Evolutionary conservation across 1,140 invertebrate genomes (phyloP).

Genomic region (Pachypeltis micranthus): DNA sequence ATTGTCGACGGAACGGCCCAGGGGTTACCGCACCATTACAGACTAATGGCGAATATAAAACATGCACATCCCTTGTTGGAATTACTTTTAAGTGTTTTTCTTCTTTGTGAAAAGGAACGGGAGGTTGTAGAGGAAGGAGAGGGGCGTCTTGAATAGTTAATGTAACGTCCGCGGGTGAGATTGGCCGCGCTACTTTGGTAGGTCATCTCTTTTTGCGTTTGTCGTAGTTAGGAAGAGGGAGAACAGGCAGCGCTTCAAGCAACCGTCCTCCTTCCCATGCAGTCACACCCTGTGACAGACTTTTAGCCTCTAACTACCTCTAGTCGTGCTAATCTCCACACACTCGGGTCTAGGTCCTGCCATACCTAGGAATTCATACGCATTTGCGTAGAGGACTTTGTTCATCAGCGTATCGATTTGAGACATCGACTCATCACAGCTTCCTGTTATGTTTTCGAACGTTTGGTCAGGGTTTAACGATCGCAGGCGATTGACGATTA

Average conservation of each 20-base stretch:
- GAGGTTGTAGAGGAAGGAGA: not conserved
- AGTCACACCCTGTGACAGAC: too few species aligned
- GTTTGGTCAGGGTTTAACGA: too few species aligned
- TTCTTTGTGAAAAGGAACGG: not conserved
- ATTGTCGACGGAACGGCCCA: slow-evolving; percentile 2
- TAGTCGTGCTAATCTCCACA: too few species aligned
- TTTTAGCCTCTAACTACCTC: too few species aligned
- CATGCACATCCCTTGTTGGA: slow-evolving; percentile 16
- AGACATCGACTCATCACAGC: too few species aligned
- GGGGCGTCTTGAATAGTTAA: not conserved
- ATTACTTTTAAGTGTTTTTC: slow-evolving; percentile 23
- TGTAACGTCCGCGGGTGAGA: not conserved
- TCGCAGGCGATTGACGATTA: too few species aligned
- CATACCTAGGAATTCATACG: too few species aligned
- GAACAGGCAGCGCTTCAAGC: not conserved
- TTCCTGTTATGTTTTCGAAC: too few species aligned
- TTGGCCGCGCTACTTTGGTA: not conserved
- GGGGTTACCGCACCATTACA: slow-evolving; percentile 1
- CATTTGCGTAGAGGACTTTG: too few species aligned
- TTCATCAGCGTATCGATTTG: too few species aligned
- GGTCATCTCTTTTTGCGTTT: not conserved
- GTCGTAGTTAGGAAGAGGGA: not conserved
- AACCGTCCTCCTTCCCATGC: too few species aligned
- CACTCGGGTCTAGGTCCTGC: too few species aligned
- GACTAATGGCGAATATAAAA: slow-evolving; percentile 20